phyloP scores from a whole-genome alignment of 2,113 vertebrate genomes.

The Turdus rufiventris region DNA sequence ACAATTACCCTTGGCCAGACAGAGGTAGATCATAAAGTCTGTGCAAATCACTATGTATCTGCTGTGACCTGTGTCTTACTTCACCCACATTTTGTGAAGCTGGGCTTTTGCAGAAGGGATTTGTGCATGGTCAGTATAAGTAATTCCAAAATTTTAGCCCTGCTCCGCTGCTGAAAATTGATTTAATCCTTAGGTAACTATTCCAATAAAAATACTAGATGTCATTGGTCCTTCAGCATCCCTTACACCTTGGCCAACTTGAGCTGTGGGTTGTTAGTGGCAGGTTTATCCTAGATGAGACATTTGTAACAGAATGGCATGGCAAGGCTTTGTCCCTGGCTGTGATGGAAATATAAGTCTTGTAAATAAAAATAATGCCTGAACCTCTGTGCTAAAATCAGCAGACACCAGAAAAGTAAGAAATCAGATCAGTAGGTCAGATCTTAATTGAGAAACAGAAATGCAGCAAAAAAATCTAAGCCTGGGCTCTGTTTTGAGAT shows the following conservation, averaged over 20 bases:
- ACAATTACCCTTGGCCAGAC: not conserved
- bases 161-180: not conserved
- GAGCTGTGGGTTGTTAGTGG: not conserved
- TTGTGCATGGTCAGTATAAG: not conserved
- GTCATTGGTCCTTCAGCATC: not conserved
- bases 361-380: rapidly evolving
- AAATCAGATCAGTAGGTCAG: not conserved
- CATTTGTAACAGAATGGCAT: not conserved
- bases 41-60: not conserved
- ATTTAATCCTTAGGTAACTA: not conserved
- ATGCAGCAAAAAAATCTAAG: not conserved
- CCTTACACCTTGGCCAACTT: not conserved
- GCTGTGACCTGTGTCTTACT: not conserved
- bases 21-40: not conserved
- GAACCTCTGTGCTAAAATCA: not conserved
- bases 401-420: not conserved
- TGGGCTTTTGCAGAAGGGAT: not conserved
- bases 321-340: not conserved
- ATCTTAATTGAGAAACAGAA: not conserved
- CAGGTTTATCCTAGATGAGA: not conserved
- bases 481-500: not conserved
- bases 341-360: not conserved
- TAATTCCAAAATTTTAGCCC: not conserved
- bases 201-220: not conserved
- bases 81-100: rapidly evolving